Evolutionary conservation across 64 coral and sea anemone species (phyloP), one percentile per base, ranked within the genome.

Genomic region (Platygyra sinensis): DNA sequence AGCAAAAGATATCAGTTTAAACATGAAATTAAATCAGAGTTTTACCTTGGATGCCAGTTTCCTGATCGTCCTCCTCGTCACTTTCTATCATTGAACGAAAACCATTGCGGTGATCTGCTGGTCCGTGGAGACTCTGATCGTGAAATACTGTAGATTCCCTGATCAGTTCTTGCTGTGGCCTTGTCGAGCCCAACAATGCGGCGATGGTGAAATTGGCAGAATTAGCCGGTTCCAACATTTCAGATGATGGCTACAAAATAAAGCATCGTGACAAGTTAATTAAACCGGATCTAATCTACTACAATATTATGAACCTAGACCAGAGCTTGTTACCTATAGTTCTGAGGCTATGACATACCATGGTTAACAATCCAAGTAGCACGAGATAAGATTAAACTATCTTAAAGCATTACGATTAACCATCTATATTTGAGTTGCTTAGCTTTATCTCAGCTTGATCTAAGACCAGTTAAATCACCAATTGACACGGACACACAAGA

Each of bases 171-270:
- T 69, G 62, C 39, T 85, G 81, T 24, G 81, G 62, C 38, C 81
- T 85, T 27, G 20, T 14, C n/a, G 81, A 85, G 12, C 90, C 90
- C 24, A 92, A 73, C 27, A 92, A 51, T 22, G 90, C 90, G 31
- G 84, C 90, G 74, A 92, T 92, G 10, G 77, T 87, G 46, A 92
- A 92, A 74, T 87, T 92, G 7, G 83, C 82, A 28, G 79, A 87
- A 79, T 92, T 92, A 19, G 25, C 90, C 28, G 83, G 86, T 51
- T 92, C 90, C 90, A 92, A 87, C 63, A 65, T 85, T 28, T 71
- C 71, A 13, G 24, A 24, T 46, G 17, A 15, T 13, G 39, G 30
- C 80, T 65, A 64, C 31, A 51, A 71, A 85, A 62, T 28, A 46
- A 42, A 28, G 30, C 4, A 67, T 31, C 4, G 13, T 19, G 19